These are phyloP conservation scores for Oriolus oriolus DNA, from an alignment of 2,113 vertebrate species.

Conservation along the genomic window DNA sequence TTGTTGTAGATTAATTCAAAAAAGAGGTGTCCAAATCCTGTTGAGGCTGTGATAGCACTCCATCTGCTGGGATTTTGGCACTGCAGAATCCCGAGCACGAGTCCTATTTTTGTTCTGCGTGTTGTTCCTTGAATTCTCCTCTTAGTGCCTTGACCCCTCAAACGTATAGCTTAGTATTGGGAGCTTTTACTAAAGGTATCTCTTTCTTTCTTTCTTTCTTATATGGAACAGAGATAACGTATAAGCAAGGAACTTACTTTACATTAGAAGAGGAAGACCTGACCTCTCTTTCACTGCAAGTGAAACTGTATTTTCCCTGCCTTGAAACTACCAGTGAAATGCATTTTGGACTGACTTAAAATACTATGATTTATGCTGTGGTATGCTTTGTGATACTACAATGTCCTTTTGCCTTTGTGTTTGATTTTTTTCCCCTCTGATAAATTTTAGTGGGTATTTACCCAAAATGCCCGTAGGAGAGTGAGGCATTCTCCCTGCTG, in stretches of 20 bases:
- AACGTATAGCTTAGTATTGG: not conserved
- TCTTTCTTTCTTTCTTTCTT: not conserved
- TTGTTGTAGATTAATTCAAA: not conserved
- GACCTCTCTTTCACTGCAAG: conserved; percentile 41
- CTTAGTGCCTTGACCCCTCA: not conserved
- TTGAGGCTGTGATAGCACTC: not conserved
- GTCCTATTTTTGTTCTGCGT: not conserved
- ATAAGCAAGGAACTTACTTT: not conserved
- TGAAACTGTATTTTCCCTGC: not conserved
- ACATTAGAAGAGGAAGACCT: conserved; percentile 1
- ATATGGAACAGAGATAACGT: not conserved
- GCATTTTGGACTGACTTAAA: conserved; percentile 50
- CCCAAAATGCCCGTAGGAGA: not conserved
- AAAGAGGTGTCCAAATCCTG: not conserved
- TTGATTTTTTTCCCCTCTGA: conserved; percentile 58
- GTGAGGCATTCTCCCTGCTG: not conserved
- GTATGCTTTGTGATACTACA: conserved; percentile 60
- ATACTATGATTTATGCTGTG: conserved; percentile 71
- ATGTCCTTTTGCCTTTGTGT: conserved; percentile 77
- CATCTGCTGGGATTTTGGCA: not conserved
- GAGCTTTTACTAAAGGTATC: not conserved
- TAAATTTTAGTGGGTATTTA: conserved; percentile 56
- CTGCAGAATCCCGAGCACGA: not conserved
- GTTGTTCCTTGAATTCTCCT: not conserved
- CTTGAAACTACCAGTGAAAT: conserved; percentile 34